A percentile compares a stretch with the other conserved stretches of the same genome.
phyloP scores from a whole-genome alignment of 2,888 invertebrate species.

The Polymixis flavicincta region DNA sequence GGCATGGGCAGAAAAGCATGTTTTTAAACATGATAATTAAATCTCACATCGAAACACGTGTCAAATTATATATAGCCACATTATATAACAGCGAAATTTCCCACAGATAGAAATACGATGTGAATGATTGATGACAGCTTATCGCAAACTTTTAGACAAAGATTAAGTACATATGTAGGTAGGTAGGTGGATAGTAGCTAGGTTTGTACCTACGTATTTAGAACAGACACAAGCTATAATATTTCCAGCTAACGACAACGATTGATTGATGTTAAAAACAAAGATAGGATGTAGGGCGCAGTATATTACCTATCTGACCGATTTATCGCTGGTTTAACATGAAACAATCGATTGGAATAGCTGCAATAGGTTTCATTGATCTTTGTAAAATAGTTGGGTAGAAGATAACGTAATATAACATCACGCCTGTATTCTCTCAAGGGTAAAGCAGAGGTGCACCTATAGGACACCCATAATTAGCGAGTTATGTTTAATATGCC shows the following conservation, averaged over 20 bases:
- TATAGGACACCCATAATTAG: too few species aligned
- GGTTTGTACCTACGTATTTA: conserved; percentile 15
- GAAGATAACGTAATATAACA: background rate
- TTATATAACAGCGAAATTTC: conserved; percentile 32
- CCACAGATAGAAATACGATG: conserved; percentile 15
- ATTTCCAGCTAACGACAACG: conserved; percentile 52
- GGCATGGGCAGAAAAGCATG: too few species aligned
- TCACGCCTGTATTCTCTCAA: too few species aligned
- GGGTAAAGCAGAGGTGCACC: too few species aligned
- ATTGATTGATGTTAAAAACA: conserved; percentile 63
- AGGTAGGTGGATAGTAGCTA: background rate
- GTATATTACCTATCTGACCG: conserved; percentile 23
- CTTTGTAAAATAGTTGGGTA: background rate
- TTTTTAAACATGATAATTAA: background rate
- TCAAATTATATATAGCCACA: background rate
- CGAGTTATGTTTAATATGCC: too few species aligned
- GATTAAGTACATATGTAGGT: conserved; percentile 60
- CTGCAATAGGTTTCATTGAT: background rate
- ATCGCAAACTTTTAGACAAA: conserved; percentile 69
- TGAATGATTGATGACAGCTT: conserved; percentile 70
- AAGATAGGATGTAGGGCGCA: conserved; percentile 51
- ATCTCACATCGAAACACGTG: background rate
- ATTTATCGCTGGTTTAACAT: conserved; percentile 21
- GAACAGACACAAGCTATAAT: conserved; percentile 34
- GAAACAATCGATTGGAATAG: conserved; percentile 21